phyloP scores from a whole-genome alignment of 2,888 invertebrate genomes.

The Zele albiditarsus region DNA sequence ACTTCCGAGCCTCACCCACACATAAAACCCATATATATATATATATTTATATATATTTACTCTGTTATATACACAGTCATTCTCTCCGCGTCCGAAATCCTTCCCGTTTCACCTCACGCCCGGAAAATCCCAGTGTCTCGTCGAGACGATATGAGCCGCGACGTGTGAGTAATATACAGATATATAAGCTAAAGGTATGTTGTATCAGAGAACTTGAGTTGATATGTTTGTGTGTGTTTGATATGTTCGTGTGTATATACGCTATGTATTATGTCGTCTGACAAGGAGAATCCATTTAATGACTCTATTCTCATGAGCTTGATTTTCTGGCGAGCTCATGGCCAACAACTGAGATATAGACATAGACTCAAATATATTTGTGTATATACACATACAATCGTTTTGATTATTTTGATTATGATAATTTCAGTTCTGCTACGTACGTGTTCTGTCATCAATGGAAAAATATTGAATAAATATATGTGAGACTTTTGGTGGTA shows the following conservation, averaged over 20 bases:
- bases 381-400: neutral
- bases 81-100: slow-evolving; percentile 29
- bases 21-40: neutral
- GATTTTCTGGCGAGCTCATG: slow-evolving; percentile 5
- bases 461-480: too few relatives aligned
- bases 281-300: slow-evolving; percentile 32
- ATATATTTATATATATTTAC: slow-evolving; percentile 2
- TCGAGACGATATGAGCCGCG: slow-evolving; percentile 38
- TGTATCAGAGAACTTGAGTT: neutral
- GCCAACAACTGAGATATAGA: neutral
- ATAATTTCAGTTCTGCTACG: too few relatives aligned
- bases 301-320: slow-evolving; percentile 10
- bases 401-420: too few relatives aligned
- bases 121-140: slow-evolving; percentile 39
- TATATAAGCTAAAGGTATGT: slow-evolving; percentile 19
- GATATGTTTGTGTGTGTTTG: neutral
- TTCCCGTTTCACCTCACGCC: slow-evolving; percentile 40
- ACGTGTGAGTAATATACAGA: slow-evolving; percentile 28
- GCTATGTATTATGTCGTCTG: slow-evolving; percentile 18
- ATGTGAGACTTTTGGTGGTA: too few relatives aligned
- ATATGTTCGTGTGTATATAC: neutral
- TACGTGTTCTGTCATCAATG: too few relatives aligned
- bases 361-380: neutral
- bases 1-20: slow-evolving; percentile 39
- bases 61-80: slow-evolving; percentile 12